phyloP scores from a whole-genome alignment of 2,888 invertebrate species.

The Netelia virgata region DNA sequence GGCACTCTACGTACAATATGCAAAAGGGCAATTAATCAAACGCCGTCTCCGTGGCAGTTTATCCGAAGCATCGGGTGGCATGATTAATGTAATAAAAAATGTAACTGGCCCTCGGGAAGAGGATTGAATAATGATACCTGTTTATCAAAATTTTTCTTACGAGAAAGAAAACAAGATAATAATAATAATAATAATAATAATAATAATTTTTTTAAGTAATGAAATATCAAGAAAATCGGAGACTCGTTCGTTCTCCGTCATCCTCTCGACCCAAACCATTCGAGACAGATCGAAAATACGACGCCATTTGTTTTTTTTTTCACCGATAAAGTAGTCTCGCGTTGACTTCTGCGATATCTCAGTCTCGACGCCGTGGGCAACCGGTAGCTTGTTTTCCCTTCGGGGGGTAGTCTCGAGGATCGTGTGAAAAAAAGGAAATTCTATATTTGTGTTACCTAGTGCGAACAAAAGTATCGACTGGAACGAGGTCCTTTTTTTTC shows the following conservation, averaged over 20 bases:
- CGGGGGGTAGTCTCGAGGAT: conserved; percentile 24
- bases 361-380: conserved; percentile 22
- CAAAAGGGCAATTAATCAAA: conserved; percentile 1
- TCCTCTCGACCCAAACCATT: neutral
- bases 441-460: conserved; percentile 29
- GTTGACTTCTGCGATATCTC: conserved; percentile 69
- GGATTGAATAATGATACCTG: neutral
- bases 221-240: neutral
- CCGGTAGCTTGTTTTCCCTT: conserved; percentile 52
- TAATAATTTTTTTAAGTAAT: neutral
- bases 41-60: neutral
- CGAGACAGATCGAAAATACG: neutral
- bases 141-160: neutral
- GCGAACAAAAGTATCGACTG: conserved; percentile 55
- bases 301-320: conserved; percentile 23
- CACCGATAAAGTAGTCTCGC: conserved; percentile 40
- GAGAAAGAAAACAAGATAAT: no score
- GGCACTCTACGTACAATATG: neutral
- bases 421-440: neutral
- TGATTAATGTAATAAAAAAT: conserved; percentile 16
- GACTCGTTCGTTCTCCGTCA: neutral
- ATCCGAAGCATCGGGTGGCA: neutral
- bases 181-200: no score
- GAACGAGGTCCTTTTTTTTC: conserved; percentile 24
- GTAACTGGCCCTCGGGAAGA: neutral